These are phyloP conservation scores for Allolobophora icterica DNA, from an alignment of 2,888 invertebrate species.

Conservation along the genomic window DNA sequence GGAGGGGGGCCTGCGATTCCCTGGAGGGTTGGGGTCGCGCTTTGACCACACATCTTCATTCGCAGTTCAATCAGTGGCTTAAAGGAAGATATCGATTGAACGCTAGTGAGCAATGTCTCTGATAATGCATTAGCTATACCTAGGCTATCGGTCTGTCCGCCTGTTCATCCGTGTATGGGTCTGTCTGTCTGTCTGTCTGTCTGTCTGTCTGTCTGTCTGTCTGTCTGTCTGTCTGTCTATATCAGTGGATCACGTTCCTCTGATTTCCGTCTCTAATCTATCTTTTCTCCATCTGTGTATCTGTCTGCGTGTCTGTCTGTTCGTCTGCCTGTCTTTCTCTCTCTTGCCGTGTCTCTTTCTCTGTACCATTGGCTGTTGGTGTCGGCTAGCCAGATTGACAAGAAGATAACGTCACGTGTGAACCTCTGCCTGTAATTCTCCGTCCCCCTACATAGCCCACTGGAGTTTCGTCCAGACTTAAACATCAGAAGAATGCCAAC, in stretches of 20 bases:
- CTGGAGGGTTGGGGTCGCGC: neutral
- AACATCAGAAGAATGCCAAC: neutral
- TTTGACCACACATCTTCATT: neutral
- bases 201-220: neutral
- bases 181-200: neutral
- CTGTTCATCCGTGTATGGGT: neutral
- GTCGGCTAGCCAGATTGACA: neutral
- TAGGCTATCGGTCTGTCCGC: neutral
- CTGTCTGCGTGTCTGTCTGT: neutral
- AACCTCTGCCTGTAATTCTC: neutral
- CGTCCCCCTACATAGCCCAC: neutral
- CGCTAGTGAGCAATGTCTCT: neutral
- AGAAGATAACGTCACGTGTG: neutral
- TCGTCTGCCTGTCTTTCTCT: neutral
- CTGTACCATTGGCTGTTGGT: neutral
- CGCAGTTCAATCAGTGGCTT: constrained; percentile 2
- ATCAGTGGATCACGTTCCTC: too few species aligned
- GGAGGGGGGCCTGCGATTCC: neutral
- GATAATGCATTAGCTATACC: neutral
- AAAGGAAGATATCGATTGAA: neutral
- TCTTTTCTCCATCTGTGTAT: too few species aligned
- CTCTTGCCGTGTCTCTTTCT: neutral
- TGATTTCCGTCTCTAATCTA: too few species aligned
- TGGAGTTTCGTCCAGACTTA: neutral
- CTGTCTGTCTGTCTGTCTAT: neutral